phyloP scores from a whole-genome alignment of 2,888 invertebrate genomes.

The Atherix ibis region DNA sequence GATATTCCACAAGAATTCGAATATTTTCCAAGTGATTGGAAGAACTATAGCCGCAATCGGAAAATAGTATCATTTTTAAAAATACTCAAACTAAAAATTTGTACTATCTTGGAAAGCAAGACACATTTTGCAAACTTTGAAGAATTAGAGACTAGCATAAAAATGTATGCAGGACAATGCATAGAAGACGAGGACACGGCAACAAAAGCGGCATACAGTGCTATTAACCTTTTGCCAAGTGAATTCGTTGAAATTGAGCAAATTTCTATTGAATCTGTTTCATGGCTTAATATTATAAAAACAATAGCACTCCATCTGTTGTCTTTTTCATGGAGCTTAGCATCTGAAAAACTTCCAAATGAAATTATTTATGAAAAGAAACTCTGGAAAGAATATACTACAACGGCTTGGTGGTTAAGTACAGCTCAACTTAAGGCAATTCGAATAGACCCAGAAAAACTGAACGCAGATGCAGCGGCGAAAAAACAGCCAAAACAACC shows the following conservation, averaged over 20 bases:
- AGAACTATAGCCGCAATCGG: conserved; percentile 34
- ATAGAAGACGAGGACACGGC: conserved; percentile 16
- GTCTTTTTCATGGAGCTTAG: conserved; percentile 9
- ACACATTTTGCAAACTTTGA: no score
- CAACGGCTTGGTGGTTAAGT: conserved; percentile 23
- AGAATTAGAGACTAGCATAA: conserved; percentile 19
- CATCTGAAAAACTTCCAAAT: conserved; percentile 11
- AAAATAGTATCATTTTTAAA: conserved; percentile 38
- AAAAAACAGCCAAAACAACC: no score
- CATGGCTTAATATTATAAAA: conserved; percentile 21
- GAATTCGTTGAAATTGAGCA: not conserved
- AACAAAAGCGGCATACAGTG: conserved; percentile 18
- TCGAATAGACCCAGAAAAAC: conserved; percentile 2
- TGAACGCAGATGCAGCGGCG: conserved; percentile 2
- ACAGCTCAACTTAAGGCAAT: conserved; percentile 15
- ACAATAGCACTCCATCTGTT: conserved; percentile 17
- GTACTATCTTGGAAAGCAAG: no score
- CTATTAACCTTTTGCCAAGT: conserved; percentile 16
- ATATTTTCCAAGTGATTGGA: conserved; percentile 48
- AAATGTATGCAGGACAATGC: conserved; percentile 17
- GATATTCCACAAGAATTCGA: conserved; percentile 47
- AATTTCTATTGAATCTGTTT: no score
- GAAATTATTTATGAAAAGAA: conserved; percentile 22
- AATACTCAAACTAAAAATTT: conserved; percentile 40
- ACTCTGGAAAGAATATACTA: conserved; percentile 15